Conservation (phyloP, 2,113 vertebrate species). For the Chionomys nivalis region DNA sequence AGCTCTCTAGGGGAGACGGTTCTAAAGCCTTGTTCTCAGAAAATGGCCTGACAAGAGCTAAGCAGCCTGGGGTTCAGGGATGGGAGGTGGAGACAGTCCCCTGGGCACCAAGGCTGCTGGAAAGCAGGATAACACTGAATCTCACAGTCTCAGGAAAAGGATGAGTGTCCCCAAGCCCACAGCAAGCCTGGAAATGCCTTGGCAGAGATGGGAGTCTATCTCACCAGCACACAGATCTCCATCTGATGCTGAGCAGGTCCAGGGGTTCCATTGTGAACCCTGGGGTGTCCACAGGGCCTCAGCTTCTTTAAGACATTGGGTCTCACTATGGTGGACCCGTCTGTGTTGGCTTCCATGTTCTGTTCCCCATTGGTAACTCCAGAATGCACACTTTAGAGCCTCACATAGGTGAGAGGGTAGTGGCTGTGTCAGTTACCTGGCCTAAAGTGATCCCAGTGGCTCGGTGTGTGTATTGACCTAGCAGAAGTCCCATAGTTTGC, state of each 20-base stretch:
- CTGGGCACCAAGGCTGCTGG: background rate
- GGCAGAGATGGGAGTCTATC: background rate
- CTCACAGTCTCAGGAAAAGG: background rate
- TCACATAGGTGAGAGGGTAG: background rate
- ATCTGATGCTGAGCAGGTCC: background rate
- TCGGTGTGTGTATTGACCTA: too few relatives aligned
- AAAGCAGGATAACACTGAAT: background rate
- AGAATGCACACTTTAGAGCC: too few relatives aligned
- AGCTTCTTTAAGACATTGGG: background rate
- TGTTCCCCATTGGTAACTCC: background rate
- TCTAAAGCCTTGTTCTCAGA: background rate
- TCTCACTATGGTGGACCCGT: background rate
- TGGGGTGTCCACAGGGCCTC: background rate
- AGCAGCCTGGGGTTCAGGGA: background rate
- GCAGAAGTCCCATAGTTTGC: background rate
- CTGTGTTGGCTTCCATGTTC: background rate
- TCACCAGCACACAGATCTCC: background rate
- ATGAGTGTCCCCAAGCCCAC: background rate
- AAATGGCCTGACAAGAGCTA: background rate
- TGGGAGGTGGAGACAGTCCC: background rate
- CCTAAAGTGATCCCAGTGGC: background rate
- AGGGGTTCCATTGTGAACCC: background rate
- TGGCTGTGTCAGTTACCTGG: background rate
- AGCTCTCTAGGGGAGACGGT: background rate
- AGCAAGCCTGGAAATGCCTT: background rate